Base-by-base conservation (phyloP, 2,888 invertebrate genomes). In the Beris morrisii region DNA sequence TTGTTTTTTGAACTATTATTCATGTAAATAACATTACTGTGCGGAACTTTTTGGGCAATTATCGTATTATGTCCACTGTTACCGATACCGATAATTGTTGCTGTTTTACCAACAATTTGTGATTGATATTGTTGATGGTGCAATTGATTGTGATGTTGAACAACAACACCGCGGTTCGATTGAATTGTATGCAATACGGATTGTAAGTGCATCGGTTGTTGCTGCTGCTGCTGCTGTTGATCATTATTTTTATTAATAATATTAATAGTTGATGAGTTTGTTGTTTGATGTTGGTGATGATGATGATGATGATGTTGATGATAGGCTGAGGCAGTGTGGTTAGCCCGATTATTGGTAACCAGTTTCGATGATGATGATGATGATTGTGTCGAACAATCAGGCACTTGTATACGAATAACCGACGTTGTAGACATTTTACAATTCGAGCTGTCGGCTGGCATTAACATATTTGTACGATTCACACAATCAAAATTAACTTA, bases 401-500 rank as follows among this genome's bases (percentile, higher is more conserved):
- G 70, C 38, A 69, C 72, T 67, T 74, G 71, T 69, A 75, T 73
- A 66, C 78, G 76, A 67, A 79, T 79, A 64, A 79, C 78, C 12
- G 78, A 78, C 48, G 67, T 55, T 65, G 69, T 52, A 67, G 73
- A 69, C 67, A 65, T 61, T 56, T 55, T 54, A 74, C 78, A 77
- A 73, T 78, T 78, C 56, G 81, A 81, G 73, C 80, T 81, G 75
- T 81, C 80, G 66, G 81, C 80, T 70, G 80, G 80, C 80, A 81
- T 80, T 61, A 81, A 74, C 79, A 81, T 80, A n/a, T n/a, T 76
- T 77, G 79, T 73, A 73, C 53, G 15, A 32, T 32, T 5, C 38
- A 32, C 31, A 46, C 38, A 7, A 15, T 28, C 15, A 43, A 50
- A 50, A 9, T 43, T 56, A 13, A n/a, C n/a, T n/a, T 38, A 44